Percentiles rank a stretch among this genome's conserved stretches.
These are phyloP conservation scores for Myrmecophaga tridactyla DNA, from an alignment of 2,113 vertebrate genomes.

Conservation along the genomic window DNA sequence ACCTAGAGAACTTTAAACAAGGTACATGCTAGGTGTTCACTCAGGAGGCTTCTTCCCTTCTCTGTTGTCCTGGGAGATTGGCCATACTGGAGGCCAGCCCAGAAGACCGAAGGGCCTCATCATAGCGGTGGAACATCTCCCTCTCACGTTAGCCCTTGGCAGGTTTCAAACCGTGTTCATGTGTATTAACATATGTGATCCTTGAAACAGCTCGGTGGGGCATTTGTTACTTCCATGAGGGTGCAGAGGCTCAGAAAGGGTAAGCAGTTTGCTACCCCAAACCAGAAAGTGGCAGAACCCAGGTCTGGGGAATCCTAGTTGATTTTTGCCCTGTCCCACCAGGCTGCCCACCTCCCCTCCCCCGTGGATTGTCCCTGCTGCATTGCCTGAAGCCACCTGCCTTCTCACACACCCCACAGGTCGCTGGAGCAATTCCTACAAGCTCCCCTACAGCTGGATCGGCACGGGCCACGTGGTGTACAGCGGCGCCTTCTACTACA, in stretches of 20 bases:
- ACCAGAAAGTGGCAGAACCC: neutral
- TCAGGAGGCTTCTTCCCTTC: neutral
- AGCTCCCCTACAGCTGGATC: slow-evolving; percentile 97
- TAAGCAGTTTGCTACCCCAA: fast-evolving
- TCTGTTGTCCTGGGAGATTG: neutral
- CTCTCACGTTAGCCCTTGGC: neutral
- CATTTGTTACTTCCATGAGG: neutral
- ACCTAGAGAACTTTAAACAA: slow-evolving; percentile 95
- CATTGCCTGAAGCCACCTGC: neutral
- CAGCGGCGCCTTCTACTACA: slow-evolving; percentile 94
- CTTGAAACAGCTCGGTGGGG: neutral
- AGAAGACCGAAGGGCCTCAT: neutral
- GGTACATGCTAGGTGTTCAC: slow-evolving; percentile 77
- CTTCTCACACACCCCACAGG: slow-evolving; percentile 78
- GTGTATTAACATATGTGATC: neutral
- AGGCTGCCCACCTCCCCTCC: neutral
- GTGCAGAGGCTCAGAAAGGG: neutral
- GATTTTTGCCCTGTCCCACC: fast-evolving
- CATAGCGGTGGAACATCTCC: neutral
- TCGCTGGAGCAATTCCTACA: slow-evolving; percentile 96
- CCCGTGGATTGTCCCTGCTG: neutral
- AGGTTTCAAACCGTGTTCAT: neutral
- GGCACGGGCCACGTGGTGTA: slow-evolving; percentile 96
- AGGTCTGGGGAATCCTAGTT: neutral
- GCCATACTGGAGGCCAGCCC: neutral